Conservation (phyloP, 2,888 invertebrate genomes). For the Drosophila picticornis region DNA sequence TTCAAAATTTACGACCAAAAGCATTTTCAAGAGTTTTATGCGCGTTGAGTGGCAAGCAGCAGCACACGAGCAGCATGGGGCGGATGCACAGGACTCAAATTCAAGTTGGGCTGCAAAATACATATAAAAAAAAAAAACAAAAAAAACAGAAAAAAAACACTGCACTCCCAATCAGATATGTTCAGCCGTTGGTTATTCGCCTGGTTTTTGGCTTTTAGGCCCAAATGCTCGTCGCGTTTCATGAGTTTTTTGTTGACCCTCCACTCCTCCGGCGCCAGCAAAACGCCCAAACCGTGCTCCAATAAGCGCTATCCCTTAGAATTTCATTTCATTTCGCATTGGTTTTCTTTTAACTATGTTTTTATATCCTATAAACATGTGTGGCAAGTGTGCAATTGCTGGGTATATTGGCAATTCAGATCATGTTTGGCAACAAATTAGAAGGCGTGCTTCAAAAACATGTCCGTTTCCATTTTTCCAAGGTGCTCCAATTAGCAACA, state of each 20-base stretch:
- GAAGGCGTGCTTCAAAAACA: background rate
- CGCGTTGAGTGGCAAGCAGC: conserved; percentile 63
- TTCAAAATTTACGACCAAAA: conserved; percentile 79
- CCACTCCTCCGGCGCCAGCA: background rate
- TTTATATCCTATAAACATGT: background rate
- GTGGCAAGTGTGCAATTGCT: background rate
- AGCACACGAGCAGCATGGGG: background rate
- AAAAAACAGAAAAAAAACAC: conserved; percentile 7
- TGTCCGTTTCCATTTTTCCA: background rate
- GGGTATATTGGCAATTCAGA: background rate
- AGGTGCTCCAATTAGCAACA: too few relatives aligned
- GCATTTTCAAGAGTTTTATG: conserved; percentile 80
- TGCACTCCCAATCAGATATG: conserved; percentile 4
- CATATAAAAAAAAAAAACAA: conserved; percentile 12
- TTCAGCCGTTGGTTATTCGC: conserved; percentile 41
- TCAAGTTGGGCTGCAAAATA: conserved; percentile 38
- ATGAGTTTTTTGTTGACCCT: conserved; percentile 4
- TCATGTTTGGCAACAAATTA: background rate
- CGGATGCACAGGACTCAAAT: conserved; percentile 41
- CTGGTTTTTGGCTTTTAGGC: conserved; percentile 39
- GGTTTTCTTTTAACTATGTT: conserved; percentile 22
- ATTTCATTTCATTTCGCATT: conserved; percentile 42
- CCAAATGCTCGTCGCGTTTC: conserved; percentile 34
- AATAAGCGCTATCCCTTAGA: conserved; percentile 1
- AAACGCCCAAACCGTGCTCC: background rate